Base-by-base conservation (phyloP, 2,888 invertebrate species). In the Lacanobia oleracea region DNA sequence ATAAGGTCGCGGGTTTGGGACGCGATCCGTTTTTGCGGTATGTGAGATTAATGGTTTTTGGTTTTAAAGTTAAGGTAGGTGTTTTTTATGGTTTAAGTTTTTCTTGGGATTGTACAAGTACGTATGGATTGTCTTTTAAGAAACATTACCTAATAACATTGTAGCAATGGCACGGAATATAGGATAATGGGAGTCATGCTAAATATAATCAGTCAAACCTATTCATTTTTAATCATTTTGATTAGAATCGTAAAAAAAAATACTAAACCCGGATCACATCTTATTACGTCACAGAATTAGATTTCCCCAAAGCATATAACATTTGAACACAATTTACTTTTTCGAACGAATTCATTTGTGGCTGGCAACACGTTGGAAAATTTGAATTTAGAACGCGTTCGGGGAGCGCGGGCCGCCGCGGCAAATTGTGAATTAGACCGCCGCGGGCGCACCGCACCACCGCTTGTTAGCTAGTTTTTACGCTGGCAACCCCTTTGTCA, bases 381-480 rank as follows among this genome's bases (percentile, higher is more conserved):
- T 94, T 94, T 94, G 92, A 94, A 94, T 94, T 94, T 93, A 92
- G 93, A 91, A 90, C 88, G 91, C 89, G 91, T 88, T 93, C 92
- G 91, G 93, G 89, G 91, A 90, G 91, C 91, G 91, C 88, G 88
- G 87, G 89, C 88, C 81, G 89, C 86, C 81, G 88, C 86, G 88
- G 91, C 93, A 92, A 94, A 94, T 94, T 94, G 94, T 93, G 94
- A 93, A 94, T 94, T 94, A 94, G 94, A 89, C 86, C 88, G 89
- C 89, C 88, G 92, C 93, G 91, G 92, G 94, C 93, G 93, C 91
- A 91, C 88, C 88, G 90, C 91, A 85, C 87, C 85, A 79, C 86
- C 87, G 94, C 93, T 95, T 93, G 95, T 95, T 95, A 94, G 94
- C 90, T 94, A 94, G 95, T 95, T 95, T 94, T 95, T 94, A 92